Evolutionary conservation across 2,797 vertebrate genomes (phyloP).

Genomic region (Squalus acanthias): DNA sequence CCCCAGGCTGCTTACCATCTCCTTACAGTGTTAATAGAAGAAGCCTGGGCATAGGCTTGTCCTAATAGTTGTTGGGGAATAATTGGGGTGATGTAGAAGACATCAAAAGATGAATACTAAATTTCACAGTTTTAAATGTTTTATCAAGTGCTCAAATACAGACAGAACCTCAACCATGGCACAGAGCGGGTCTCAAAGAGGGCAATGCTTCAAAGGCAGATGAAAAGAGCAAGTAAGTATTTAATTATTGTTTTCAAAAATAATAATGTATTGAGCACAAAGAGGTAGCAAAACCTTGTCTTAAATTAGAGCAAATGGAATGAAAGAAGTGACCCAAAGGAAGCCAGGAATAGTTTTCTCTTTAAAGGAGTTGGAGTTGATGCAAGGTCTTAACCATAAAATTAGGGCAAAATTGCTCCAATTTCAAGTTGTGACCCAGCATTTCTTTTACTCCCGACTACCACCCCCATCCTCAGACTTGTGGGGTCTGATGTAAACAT

Average conservation of each 20-base stretch:
- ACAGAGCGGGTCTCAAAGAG: conserved; percentile 45
- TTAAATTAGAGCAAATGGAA: neutral
- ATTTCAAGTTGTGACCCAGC: neutral
- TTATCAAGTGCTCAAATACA: conserved; percentile 52
- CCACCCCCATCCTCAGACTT: too few relatives aligned
- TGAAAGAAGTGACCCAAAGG: neutral
- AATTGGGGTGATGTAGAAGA: neutral
- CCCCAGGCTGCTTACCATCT: neutral
- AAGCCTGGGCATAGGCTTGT: neutral
- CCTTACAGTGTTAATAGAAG: neutral
- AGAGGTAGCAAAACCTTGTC: neutral
- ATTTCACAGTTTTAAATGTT: neutral
- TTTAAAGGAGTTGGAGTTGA: neutral
- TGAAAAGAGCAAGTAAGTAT: conserved; percentile 51
- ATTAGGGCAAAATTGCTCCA: neutral
- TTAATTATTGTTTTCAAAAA: neutral
- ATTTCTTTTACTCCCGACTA: neutral
- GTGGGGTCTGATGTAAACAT: neutral
- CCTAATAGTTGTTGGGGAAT: neutral
- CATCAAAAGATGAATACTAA: neutral
- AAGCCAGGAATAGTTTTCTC: neutral
- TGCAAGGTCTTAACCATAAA: neutral
- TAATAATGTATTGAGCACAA: neutral
- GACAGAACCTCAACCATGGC: conserved; percentile 46
- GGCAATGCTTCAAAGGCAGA: conserved; percentile 39